Evolutionary conservation across 2,113 vertebrate genomes (phyloP), one percentile per base, ranked within the genome.

Genomic region (Cyanoramphus novaezelandiae): DNA sequence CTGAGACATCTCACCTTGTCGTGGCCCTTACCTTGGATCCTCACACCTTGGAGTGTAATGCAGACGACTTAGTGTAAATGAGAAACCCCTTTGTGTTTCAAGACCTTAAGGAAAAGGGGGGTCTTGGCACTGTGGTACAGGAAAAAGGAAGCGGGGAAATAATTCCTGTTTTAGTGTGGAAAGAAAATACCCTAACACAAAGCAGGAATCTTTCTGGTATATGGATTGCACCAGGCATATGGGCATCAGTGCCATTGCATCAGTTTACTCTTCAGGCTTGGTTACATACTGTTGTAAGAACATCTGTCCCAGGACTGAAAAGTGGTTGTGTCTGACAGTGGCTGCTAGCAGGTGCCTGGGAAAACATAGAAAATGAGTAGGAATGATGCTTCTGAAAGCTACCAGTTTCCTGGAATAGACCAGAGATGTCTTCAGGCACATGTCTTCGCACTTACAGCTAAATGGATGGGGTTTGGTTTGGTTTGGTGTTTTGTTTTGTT

Each of bases 1-100:
- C 74, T 60, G 47, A 46, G 35, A 25, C 35, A 12, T n/a, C 35
- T 44, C 11, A 6, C 11, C 43, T 35, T 3, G 0, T 3, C n/a
- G 29, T 31, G 17, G 17, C 41, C 33, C 27, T 72, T 72, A 72
- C 33, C 15, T 24, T 16, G 25, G 33, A 47, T 33, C 52, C 43
- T 80, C 24, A 16, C 14, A 6, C 13, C 20, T 41, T 47, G 47
- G 8, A 8, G 5, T 9, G 23, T 55, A 65, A 37, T n/a, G 35
- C 28, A 55, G 11, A 9, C 10, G n/a, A 25, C 33, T 60, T 39
- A 49, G 44, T 50, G 41, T 41, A 47, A 35, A 35, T 39, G 37
- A 29, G 21, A 71, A 87, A 35, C 1, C 3, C 4, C 20, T 29
- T 29, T 52, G 11, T 62, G 25, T 90, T 8, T 75, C 31, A 29